Evolutionary conservation across 2,888 invertebrate species (phyloP).

Genomic region (Dysmachus trigonus): DNA sequence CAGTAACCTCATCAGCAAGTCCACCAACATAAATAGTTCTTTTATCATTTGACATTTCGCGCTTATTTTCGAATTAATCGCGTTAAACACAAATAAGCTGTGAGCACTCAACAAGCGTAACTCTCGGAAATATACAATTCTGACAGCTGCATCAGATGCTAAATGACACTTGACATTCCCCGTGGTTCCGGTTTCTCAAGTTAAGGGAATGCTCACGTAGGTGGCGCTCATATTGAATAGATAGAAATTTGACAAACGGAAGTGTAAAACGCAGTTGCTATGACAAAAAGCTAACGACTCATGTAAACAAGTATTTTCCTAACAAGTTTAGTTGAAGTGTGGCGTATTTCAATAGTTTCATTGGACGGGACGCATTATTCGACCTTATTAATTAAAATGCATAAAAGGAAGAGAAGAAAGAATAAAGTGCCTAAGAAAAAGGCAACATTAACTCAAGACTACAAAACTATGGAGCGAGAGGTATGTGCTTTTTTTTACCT

Average conservation of each 20-base stretch:
- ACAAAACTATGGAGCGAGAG: background rate
- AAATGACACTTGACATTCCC: background rate
- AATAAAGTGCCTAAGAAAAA: background rate
- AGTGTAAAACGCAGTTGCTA: background rate
- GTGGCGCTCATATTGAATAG: background rate
- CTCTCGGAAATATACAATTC: background rate
- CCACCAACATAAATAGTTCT: slow-evolving; percentile 88
- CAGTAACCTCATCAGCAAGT: slow-evolving; percentile 93
- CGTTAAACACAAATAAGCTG: background rate
- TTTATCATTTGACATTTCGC: slow-evolving; percentile 73
- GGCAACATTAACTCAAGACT: background rate
- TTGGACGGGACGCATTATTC: background rate
- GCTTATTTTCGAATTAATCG: background rate
- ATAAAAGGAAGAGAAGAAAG: slow-evolving; percentile 8
- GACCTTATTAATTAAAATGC: background rate
- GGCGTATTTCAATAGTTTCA: background rate
- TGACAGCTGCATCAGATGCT: background rate
- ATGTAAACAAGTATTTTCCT: background rate
- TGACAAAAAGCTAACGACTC: background rate
- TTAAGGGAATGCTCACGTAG: background rate
- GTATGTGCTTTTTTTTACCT: background rate
- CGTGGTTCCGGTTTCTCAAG: background rate
- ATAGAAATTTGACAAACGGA: background rate
- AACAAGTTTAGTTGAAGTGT: background rate
- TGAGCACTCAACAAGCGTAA: no score